These are phyloP conservation scores for Oreotrochilus melanogaster DNA, from an alignment of 2,113 vertebrate genomes.

Conservation along the genomic window DNA sequence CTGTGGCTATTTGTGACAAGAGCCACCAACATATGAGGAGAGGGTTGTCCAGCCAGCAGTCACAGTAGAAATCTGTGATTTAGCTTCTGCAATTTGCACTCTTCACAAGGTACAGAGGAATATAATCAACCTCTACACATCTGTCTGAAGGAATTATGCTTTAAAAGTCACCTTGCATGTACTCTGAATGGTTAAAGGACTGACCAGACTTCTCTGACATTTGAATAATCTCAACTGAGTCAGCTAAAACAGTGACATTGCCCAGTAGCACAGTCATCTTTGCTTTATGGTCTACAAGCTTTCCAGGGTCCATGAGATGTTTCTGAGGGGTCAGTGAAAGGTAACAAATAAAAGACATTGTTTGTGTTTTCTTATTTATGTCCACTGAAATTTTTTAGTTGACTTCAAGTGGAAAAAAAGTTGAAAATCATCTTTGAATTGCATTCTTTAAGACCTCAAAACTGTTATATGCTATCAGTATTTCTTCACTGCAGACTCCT, in stretches of 20 bases:
- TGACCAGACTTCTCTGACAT: neutral
- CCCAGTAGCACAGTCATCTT: neutral
- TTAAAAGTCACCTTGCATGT: neutral
- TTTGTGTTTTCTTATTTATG: neutral
- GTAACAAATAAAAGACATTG: neutral
- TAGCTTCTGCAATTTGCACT: neutral
- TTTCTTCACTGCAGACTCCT: neutral
- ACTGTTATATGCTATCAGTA: neutral
- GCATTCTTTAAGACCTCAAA: neutral
- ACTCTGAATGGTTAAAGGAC: neutral
- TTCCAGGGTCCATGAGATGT: neutral
- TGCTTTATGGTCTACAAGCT: neutral
- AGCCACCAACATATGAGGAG: neutral
- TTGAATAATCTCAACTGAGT: neutral
- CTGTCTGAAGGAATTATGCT: neutral
- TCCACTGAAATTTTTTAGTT: neutral
- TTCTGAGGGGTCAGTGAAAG: neutral
- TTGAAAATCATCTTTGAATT: neutral
- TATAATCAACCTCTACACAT: neutral
- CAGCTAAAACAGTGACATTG: neutral
- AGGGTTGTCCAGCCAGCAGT: neutral
- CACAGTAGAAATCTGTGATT: neutral
- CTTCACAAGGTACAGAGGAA: neutral
- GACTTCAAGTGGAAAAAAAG: neutral
- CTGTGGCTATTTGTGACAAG: neutral